These are phyloP conservation scores for Spisula subtruncata DNA, from an alignment of 2,888 invertebrate species.

Conservation along the genomic window DNA sequence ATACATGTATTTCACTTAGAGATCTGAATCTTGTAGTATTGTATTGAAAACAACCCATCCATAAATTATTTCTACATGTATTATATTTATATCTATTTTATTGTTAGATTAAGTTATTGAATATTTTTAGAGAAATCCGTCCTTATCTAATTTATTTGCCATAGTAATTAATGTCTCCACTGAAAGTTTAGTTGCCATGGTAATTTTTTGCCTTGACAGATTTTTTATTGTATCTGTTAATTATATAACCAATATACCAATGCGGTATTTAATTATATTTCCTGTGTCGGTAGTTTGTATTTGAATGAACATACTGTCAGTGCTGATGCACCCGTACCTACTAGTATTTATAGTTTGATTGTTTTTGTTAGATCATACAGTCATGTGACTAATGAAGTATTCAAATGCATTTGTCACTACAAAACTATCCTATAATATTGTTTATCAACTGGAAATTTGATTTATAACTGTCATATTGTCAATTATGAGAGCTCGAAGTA, in stretches of 20 bases:
- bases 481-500: conserved; percentile 3
- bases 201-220: neutral
- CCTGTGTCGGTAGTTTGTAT: too few species aligned
- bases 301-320: too few species aligned
- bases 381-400: too few species aligned
- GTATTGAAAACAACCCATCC: neutral
- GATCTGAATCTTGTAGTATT: conserved; percentile 13
- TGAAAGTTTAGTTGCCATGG: neutral
- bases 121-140: conserved; percentile 4
- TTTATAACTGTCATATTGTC: neutral
- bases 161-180: neutral
- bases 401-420: too few species aligned
- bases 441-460: neutral
- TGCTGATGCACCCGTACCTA: too few species aligned
- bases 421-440: too few species aligned
- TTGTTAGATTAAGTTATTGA: neutral
- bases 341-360: too few species aligned
- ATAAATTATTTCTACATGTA: neutral
- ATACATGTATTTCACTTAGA: neutral
- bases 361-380: too few species aligned
- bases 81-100: neutral
- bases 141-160: conserved; percentile 6
- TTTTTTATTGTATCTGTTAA: neutral
- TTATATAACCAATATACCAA: neutral
- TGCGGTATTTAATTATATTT: neutral